Percentiles rank a stretch among this genome's conserved stretches.
Evolutionary conservation across 2,797 vertebrate genomes (phyloP).

Genomic region (Galago senegalensis): DNA sequence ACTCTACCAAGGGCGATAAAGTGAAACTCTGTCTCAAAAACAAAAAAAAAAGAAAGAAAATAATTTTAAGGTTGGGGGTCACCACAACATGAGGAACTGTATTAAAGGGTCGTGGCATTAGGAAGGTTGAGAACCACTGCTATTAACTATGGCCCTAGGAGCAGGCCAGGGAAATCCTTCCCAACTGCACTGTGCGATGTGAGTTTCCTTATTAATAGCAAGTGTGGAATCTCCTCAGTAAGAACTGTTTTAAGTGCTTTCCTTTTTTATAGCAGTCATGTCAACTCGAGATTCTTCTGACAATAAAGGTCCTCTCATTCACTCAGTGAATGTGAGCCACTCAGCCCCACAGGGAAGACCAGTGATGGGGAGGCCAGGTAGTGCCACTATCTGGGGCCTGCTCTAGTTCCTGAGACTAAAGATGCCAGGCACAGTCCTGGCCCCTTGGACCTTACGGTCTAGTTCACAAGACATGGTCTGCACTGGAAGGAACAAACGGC

Average conservation of each 20-base stretch:
- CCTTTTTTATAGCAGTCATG: neutral
- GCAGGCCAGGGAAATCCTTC: neutral
- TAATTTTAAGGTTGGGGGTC: no score
- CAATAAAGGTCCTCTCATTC: neutral
- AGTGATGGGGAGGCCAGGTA: no score
- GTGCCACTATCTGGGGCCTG: neutral
- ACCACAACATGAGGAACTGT: no score
- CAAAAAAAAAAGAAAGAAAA: no score
- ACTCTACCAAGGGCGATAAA: no score
- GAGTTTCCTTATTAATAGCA: neutral
- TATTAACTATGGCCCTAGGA: neutral
- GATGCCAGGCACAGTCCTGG: no score
- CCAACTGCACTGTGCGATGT: neutral
- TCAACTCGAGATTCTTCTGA: neutral
- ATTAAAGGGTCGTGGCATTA: no score
- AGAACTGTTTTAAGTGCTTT: neutral
- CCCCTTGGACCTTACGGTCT: neutral
- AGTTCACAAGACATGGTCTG: neutral
- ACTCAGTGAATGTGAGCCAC: neutral
- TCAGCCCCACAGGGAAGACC: neutral
- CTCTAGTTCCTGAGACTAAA: neutral
- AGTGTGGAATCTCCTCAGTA: neutral
- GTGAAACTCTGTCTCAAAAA: no score
- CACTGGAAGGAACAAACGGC: neutral
- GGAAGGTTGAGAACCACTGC: no score